Conservation (phyloP, 2,888 invertebrate genomes). For the Silvanus unidentatus region DNA sequence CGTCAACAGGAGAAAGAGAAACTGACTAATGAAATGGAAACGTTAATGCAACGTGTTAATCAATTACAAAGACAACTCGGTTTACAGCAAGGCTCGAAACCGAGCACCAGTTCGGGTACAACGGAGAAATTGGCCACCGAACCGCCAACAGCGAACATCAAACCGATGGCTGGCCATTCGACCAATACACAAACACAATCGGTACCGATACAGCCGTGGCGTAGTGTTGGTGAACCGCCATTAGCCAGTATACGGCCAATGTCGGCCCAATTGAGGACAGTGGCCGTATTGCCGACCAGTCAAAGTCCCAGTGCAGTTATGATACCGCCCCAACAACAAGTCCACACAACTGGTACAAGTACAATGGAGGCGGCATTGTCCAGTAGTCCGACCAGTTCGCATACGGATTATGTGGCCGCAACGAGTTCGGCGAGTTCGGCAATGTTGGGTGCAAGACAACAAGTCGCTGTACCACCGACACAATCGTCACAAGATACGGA, state of each 20-base stretch:
- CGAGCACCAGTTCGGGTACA: conserved; percentile 62
- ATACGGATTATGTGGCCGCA: conserved; percentile 81
- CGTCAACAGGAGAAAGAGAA: conserved; percentile 66
- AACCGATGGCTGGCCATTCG: conserved; percentile 71
- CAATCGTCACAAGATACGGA: conserved; percentile 54
- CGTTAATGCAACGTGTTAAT: conserved; percentile 58
- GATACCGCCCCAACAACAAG: conserved; percentile 59
- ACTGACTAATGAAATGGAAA: conserved; percentile 62
- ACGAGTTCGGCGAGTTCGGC: conserved; percentile 65
- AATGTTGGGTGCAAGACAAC: conserved; percentile 54
- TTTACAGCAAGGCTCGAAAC: conserved; percentile 59
- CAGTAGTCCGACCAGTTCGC: conserved; percentile 67
- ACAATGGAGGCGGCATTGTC: conserved; percentile 52
- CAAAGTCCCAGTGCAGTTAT: conserved; percentile 53
- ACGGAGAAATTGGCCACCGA: conserved; percentile 53
- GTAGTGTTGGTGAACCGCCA: conserved; percentile 71
- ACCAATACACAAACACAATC: conserved; percentile 48
- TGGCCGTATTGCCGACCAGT: conserved; percentile 67
- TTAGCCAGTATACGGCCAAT: conserved; percentile 91
- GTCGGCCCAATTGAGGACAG: conserved; percentile 64
- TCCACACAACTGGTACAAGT: conserved; percentile 50
- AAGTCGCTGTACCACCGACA: conserved; percentile 61
- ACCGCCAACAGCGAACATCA: conserved; percentile 84
- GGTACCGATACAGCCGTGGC: conserved; percentile 60
- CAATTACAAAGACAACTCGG: conserved; percentile 51